Conservation (phyloP, 2,113 vertebrate species). For the Saimiri boliviensis region DNA sequence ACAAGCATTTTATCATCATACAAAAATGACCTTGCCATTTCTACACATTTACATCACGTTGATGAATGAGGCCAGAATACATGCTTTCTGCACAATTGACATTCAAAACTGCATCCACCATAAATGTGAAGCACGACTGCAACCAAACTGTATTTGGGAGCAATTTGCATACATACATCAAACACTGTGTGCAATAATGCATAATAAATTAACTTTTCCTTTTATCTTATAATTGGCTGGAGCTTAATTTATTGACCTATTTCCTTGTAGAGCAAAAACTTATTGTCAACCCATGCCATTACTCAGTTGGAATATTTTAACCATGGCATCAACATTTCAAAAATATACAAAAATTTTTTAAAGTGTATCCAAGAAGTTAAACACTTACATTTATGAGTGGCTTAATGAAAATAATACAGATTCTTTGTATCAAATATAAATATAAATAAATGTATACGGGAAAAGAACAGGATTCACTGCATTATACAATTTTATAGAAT, state of each 20-base stretch:
- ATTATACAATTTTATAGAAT: fast-evolving
- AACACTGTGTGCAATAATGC: fast-evolving
- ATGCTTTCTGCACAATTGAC: fast-evolving
- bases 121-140: fast-evolving
- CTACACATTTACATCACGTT: fast-evolving
- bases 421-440: fast-evolving
- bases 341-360: background rate
- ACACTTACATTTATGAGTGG: fast-evolving
- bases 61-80: fast-evolving
- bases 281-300: background rate
- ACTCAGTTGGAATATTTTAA: fast-evolving
- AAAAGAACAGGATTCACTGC: fast-evolving
- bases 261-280: background rate
- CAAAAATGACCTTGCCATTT: background rate
- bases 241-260: fast-evolving
- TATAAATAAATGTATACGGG: fast-evolving
- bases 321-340: fast-evolving
- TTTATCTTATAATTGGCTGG: fast-evolving
- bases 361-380: no score
- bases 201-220: fast-evolving
- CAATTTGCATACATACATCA: fast-evolving
- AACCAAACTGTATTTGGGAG: fast-evolving
- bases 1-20: background rate
- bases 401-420: background rate
- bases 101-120: fast-evolving